Base-by-base conservation (phyloP, 2,113 vertebrate species). In the Nibea coibor region DNA sequence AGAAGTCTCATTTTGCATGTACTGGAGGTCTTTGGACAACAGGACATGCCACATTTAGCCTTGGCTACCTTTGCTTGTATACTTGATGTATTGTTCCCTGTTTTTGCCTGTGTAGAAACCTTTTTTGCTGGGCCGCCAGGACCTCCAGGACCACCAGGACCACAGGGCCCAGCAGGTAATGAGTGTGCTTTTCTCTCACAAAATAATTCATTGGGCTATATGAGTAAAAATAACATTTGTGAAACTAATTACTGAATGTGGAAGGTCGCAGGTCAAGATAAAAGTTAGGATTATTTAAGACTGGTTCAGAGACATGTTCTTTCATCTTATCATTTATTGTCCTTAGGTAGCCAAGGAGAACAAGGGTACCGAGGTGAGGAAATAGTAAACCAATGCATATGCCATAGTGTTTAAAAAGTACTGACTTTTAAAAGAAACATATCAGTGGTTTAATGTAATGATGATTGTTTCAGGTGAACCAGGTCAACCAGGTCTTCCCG, bases 81-180 rank as follows among this genome's bases (percentile, higher is more conserved):
- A 10, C 53, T 51, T 80, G 0, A 72, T 69, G 24, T 3, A 75
- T 42, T 10, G 0, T 6, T 42, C 6, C 12, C 71, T 85, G 0
- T 78, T 80, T 80, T 59, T 92, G 88, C 45, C 22, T 57, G 31
- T 35, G 6, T 87, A 98, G 97, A 96, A 91, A 94, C 92, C 47
- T 96, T 96, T 91, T 94, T 97, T 87, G 90, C 95, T 39, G 97
- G 97, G 28, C 96, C 96, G 15, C 96, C 96, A 4, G 97, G 97
- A 31, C 97, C 94, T 0, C 93, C 96, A 35, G 97, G 97, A 1
- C 93, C 95, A 39, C 93, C 92, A 47, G 97, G 96, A 3, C 92
- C 93, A 0, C 89, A 94, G 57, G 97, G 97, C 90, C 92, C 95
- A 84, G 83, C 76, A 93, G 97, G 97, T 97, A 82, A 66, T 39